Evolutionary conservation across 1,140 invertebrate species (phyloP).

Genomic region (Drosophila kohkoa): DNA sequence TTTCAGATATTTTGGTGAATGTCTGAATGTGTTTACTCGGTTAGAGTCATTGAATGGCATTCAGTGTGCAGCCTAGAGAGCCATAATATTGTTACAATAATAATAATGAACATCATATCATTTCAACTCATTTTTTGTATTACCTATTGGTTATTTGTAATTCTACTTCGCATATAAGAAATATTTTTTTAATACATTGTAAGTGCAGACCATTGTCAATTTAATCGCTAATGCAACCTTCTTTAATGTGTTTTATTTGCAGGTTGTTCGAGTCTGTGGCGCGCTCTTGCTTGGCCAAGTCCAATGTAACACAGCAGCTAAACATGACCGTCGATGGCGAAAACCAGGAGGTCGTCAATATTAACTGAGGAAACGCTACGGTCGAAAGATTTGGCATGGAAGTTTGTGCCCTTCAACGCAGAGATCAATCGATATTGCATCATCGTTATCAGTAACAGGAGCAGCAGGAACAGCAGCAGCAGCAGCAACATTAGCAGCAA

Average conservation of each 20-base stretch:
- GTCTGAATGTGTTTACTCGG: slow-evolving; percentile 85
- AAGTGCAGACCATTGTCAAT: neutral
- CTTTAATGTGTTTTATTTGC: slow-evolving; percentile 65
- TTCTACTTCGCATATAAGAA: slow-evolving; percentile 1
- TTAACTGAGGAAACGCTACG: slow-evolving; percentile 71
- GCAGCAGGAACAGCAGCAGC: neutral
- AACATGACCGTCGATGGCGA: slow-evolving; percentile 75
- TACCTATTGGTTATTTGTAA: neutral
- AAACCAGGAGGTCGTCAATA: slow-evolving; percentile 74
- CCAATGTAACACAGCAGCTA: slow-evolving; percentile 78
- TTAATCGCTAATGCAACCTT: neutral
- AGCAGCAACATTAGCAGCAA: slow-evolving; percentile 34
- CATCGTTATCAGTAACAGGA: slow-evolving; percentile 5
- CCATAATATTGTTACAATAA: slow-evolving; percentile 13
- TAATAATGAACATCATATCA: slow-evolving; percentile 13
- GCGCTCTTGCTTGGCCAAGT: slow-evolving; percentile 96
- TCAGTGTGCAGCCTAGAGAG: slow-evolving; percentile 51
- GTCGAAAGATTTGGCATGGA: slow-evolving; percentile 58
- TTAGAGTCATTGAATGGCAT: slow-evolving; percentile 57
- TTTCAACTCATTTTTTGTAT: slow-evolving; percentile 15
- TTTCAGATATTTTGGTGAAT: slow-evolving; percentile 88
- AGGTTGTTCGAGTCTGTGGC: slow-evolving; percentile 97
- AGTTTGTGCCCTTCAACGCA: slow-evolving; percentile 52
- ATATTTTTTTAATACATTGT: neutral
- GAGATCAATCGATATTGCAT: slow-evolving; percentile 38